A percentile compares a stretch with the other conserved stretches of the same genome.
Evolutionary conservation across 2,888 invertebrate genomes (phyloP).

Genomic region (Nebria brevicollis): DNA sequence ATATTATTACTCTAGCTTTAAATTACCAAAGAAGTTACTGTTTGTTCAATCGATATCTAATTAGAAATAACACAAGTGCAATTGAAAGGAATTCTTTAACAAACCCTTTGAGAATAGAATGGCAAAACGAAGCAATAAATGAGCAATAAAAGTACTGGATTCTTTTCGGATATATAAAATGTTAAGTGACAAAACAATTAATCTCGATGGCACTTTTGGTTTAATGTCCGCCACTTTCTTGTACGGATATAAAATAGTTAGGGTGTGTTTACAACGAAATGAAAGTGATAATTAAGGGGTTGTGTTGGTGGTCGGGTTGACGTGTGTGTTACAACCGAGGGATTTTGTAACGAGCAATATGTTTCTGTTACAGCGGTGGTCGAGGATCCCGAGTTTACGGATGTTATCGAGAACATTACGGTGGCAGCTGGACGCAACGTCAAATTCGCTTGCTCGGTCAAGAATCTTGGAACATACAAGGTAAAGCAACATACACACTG

Average conservation of each 20-base stretch:
- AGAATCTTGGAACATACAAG: conserved; percentile 91
- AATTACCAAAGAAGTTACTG: no score
- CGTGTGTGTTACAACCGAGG: conserved; percentile 3
- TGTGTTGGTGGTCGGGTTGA: neutral
- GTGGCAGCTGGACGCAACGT: conserved; percentile 90
- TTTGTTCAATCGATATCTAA: no score
- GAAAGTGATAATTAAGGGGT: neutral
- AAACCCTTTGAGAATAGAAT: no score
- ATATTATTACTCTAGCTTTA: no score
- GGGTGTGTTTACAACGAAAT: neutral
- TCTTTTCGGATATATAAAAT: neutral
- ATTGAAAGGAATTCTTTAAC: no score
- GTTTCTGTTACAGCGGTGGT: conserved; percentile 73
- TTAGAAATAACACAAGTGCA: no score
- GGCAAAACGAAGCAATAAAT: no score
- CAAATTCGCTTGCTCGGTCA: conserved; percentile 89
- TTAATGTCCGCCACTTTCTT: neutral
- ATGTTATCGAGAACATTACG: conserved; percentile 89
- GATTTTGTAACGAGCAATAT: conserved; percentile 15
- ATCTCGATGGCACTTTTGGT: neutral
- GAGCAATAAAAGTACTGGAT: no score
- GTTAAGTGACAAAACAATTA: neutral
- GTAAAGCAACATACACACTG: conserved; percentile 65
- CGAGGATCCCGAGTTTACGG: conserved; percentile 90
- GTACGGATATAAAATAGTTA: neutral